phyloP scores from a whole-genome alignment of 2,113 vertebrate species.

The Bettongia penicillata region DNA sequence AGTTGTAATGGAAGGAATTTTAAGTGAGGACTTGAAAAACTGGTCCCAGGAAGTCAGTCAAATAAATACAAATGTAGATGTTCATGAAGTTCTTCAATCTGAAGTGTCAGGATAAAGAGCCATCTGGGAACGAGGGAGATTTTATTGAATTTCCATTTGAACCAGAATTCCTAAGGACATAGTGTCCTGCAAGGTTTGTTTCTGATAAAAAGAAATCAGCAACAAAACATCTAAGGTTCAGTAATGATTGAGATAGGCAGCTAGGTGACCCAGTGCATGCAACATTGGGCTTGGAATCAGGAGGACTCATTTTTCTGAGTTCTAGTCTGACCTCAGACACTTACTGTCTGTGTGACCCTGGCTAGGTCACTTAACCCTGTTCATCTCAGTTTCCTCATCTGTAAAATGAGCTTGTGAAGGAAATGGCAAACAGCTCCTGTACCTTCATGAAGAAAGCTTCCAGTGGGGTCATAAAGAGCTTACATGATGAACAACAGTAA shows the following conservation, averaged over 20 bases:
- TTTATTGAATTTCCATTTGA: slow-evolving; percentile 7
- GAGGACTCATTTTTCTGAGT: neutral
- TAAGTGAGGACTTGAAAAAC: slow-evolving; percentile 6
- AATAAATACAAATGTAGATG: slow-evolving; percentile 41
- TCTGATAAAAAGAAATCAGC: neutral
- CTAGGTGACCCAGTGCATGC: neutral
- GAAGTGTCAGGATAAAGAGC: slow-evolving; percentile 37
- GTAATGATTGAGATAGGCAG: neutral
- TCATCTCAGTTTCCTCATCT: neutral
- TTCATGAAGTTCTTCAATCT: slow-evolving; percentile 33
- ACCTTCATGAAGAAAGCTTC: neutral
- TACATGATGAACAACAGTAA: neutral
- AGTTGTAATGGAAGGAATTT: slow-evolving; percentile 12
- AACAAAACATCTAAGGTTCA: neutral
- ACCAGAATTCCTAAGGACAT: slow-evolving; percentile 31
- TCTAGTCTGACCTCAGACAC: neutral
- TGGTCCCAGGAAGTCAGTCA: slow-evolving; percentile 34
- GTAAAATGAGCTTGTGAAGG: neutral
- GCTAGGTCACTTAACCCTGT: too few species aligned
- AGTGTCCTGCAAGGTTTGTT: neutral
- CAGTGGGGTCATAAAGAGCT: neutral
- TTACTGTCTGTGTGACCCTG: neutral
- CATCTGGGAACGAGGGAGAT: slow-evolving; percentile 38
- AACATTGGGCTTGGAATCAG: neutral
- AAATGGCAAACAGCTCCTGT: neutral